Evolutionary conservation across 2,113 vertebrate species (phyloP).

Genomic region (Uropsilus gracilis): DNA sequence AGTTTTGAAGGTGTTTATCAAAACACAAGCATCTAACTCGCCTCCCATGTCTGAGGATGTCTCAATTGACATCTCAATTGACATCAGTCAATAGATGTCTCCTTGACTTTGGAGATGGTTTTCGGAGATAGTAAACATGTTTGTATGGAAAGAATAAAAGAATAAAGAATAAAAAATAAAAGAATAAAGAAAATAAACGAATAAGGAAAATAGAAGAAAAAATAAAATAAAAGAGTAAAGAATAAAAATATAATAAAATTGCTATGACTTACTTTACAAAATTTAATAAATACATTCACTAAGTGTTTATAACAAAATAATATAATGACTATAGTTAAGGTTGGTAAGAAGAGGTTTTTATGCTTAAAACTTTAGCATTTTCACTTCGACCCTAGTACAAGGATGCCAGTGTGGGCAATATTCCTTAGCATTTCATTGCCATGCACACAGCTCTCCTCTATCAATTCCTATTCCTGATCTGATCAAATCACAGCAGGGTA

Average conservation of each 20-base stretch:
- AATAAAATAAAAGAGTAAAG: neutral
- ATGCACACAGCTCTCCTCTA: neutral
- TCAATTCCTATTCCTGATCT: neutral
- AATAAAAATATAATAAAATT: slow-evolving; percentile 22
- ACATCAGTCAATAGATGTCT: too few species aligned
- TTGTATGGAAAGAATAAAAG: neutral
- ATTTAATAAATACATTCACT: slow-evolving; percentile 4
- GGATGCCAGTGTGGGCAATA: neutral
- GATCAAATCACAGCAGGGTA: neutral
- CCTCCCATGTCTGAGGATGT: neutral
- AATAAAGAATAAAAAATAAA: too few species aligned
- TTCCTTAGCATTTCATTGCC: slow-evolving; percentile 24
- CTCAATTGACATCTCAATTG: too few species aligned
- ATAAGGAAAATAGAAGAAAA: too few species aligned
- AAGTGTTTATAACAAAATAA: neutral
- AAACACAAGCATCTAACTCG: neutral
- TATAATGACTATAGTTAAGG: neutral
- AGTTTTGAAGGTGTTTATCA: slow-evolving; percentile 28
- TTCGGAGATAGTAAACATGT: neutral
- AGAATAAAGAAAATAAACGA: too few species aligned
- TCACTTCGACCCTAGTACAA: neutral
- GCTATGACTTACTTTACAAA: neutral
- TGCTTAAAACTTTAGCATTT: neutral
- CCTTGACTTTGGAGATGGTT: neutral
- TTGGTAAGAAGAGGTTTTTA: neutral